Percentiles rank a stretch among this genome's conserved stretches.
phyloP scores from a whole-genome alignment of 2,888 invertebrate species.

The Brenthis hecate region DNA sequence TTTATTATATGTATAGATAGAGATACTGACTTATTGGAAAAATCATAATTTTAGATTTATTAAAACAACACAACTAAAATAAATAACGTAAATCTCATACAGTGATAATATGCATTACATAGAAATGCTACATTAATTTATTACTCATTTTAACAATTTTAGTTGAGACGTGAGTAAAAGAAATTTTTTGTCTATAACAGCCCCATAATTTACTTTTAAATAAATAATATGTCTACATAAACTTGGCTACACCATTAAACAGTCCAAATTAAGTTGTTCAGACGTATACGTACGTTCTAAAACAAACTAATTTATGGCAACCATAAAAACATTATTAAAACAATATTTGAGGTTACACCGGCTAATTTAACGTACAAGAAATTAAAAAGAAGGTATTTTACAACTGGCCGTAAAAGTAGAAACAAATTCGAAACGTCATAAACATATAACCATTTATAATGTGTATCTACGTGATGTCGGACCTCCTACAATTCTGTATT shows the following conservation, averaged over 20 bases:
- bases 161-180: no score
- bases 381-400: constrained; percentile 34
- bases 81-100: no score
- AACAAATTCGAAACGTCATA: constrained; percentile 36
- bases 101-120: no score
- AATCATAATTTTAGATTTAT: no score
- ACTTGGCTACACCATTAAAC: constrained; percentile 3
- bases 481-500: constrained; percentile 35
- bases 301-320: constrained; percentile 24
- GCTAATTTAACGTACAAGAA: constrained; percentile 30
- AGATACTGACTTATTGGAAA: no score
- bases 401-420: constrained; percentile 28
- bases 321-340: constrained; percentile 35
- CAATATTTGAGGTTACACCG: constrained; percentile 24
- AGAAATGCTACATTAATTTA: no score
- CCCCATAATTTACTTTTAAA: neutral
- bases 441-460: constrained; percentile 37
- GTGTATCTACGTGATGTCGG: constrained; percentile 30
- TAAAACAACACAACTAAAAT: no score
- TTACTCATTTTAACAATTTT: no score
- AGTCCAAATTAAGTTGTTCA: constrained; percentile 21
- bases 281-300: neutral
- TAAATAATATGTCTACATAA: neutral
- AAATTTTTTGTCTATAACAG: no score
- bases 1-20: no score